Conservation (phyloP, 2,113 vertebrate species). For the Tragelaphus scriptus region DNA sequence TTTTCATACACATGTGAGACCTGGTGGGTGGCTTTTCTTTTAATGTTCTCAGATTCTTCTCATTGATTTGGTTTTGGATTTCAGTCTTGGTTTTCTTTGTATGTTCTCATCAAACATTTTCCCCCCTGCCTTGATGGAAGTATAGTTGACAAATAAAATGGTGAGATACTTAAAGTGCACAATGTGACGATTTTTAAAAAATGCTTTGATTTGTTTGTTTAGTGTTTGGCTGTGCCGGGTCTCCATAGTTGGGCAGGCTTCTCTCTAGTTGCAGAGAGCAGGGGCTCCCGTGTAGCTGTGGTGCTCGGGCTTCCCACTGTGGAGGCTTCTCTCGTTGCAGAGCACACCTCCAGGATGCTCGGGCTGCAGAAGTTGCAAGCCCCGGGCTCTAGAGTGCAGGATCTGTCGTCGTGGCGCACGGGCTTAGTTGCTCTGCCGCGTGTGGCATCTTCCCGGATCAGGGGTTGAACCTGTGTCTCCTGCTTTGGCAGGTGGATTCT, state of each 20-base stretch:
- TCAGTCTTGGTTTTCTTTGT: neutral
- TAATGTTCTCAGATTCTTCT: neutral
- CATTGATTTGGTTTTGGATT: neutral
- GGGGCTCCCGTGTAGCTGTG: neutral
- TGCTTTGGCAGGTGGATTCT: neutral
- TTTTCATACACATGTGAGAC: neutral
- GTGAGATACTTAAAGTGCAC: neutral
- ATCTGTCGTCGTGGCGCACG: accelerated
- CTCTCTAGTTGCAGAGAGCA: neutral
- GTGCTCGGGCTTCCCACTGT: neutral
- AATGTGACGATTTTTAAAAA: neutral
- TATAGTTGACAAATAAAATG: neutral
- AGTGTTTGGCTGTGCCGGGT: neutral
- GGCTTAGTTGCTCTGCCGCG: neutral
- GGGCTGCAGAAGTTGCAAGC: neutral
- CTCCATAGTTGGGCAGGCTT: neutral
- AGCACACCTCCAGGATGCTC: neutral
- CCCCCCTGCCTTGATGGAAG: neutral
- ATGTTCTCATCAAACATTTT: neutral
- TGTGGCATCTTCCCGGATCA: neutral
- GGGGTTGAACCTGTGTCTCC: neutral
- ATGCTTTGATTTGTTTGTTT: neutral
- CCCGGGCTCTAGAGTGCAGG: neutral
- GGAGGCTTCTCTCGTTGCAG: neutral
- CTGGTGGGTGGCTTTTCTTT: neutral